Evolutionary conservation across 2,113 vertebrate genomes (phyloP).

Genomic region (Halichoerus grypus): DNA sequence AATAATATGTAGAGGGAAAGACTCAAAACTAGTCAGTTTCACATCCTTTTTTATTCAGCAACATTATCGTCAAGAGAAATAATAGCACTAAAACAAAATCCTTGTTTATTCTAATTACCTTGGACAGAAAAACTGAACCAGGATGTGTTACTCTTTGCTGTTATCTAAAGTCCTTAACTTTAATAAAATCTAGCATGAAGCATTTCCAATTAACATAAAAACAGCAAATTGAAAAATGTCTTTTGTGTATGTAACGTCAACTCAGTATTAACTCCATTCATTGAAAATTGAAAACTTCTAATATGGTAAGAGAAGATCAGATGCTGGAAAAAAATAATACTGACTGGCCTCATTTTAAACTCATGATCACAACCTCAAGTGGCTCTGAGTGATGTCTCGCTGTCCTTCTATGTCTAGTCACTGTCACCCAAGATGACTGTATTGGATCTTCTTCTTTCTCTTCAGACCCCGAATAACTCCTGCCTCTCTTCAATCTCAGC

Average conservation of each 20-base stretch:
- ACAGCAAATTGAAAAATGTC: background rate
- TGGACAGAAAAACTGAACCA: background rate
- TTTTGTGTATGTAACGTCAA: background rate
- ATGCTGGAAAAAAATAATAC: background rate
- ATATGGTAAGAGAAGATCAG: background rate
- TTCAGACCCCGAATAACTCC: background rate
- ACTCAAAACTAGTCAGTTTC: background rate
- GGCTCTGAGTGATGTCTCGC: background rate
- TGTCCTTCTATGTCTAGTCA: background rate
- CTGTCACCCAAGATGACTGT: background rate
- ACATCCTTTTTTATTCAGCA: background rate
- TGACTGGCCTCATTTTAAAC: background rate
- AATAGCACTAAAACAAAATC: conserved; percentile 15
- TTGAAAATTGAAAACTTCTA: background rate
- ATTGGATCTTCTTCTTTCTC: background rate
- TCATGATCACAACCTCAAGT: background rate
- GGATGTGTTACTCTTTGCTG: background rate
- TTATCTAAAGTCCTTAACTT: background rate
- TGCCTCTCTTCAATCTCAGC: background rate
- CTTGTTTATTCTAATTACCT: background rate
- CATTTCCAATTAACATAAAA: background rate
- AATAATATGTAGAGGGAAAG: background rate
- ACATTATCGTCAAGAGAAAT: conserved; percentile 33
- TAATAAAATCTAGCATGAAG: background rate
- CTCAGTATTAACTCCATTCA: background rate